Base-by-base conservation (phyloP, 2,113 vertebrate species). In the Hylia prasina region DNA sequence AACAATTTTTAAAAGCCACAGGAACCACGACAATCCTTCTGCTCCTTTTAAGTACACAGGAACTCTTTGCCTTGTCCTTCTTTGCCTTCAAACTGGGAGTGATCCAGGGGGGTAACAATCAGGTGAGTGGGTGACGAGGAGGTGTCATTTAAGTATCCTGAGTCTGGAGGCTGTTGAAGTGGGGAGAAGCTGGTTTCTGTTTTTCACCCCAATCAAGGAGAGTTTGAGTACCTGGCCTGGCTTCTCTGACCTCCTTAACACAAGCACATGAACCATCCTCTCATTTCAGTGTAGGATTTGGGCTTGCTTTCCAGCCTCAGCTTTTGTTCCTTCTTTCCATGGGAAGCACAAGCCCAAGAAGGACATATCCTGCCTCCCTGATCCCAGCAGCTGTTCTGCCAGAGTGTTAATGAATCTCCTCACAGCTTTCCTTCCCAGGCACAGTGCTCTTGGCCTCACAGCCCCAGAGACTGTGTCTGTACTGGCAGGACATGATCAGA, bases 201-300 rank as follows among this genome's bases (percentile, higher is more conserved):
- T 60, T 14, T 64, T 81, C 25, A 42, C 6, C 21, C 31, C 27
- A 57, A 0, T 22, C 54, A 50, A 23, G 35, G 35, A 30, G 53
- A 44, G n/a, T 80, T 86, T 88, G 37, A 10, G 12, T 80, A 21
- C 23, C 10, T 2, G 61, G 47, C 54, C 53, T 65, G 70, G 28
- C 61, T n/a, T 35, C 75, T 77, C 37, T 33, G 9, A 15, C 65
- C 51, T 58, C 53, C 33, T 64, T 30, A 60, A 73, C 9, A 47
- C 0, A 0, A 70, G 37, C 50, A 17, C 18, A 25, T 37, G 53
- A 39, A 3, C 75, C 40, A 44, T 75, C 27, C 33, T 73, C n/a
- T 73, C 39, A 7, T 54, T 87, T 65, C 17, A 13, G 13, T 19
- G 40, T 2, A 13, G 33, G 33, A 31, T 44, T 65, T 60, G 30